These are phyloP conservation scores for Silurus asotus DNA, from an alignment of 2,113 vertebrate genomes.

Conservation along the genomic window DNA sequence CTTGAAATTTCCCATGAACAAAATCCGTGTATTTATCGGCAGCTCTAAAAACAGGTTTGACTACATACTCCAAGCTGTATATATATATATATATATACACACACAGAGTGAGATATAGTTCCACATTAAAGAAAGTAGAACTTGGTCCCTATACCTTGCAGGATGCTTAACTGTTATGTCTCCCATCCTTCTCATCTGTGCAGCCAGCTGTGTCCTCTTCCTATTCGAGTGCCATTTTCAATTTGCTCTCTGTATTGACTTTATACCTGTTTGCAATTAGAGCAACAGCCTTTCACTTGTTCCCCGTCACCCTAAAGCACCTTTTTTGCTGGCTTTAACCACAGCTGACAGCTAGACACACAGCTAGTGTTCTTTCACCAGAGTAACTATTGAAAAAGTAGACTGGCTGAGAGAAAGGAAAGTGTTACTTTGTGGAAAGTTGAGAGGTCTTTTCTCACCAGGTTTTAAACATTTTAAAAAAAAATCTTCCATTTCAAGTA, in stretches of 20 bases:
- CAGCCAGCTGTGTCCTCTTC: constrained; percentile 64
- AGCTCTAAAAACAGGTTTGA: too few species aligned
- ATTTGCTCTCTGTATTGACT: constrained; percentile 76
- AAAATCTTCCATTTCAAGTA: not conserved
- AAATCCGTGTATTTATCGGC: too few species aligned
- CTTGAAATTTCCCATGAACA: too few species aligned
- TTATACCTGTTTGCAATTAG: constrained; percentile 75
- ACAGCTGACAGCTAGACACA: constrained; percentile 70
- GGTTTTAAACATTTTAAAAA: not conserved
- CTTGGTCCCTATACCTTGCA: constrained; percentile 20
- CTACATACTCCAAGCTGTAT: too few species aligned
- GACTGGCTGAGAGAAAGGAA: not conserved
- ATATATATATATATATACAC: not conserved
- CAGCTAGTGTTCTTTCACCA: constrained; percentile 13
- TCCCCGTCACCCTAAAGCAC: constrained; percentile 61
- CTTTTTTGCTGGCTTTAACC: constrained; percentile 67
- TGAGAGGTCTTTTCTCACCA: not conserved
- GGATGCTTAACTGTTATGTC: constrained; percentile 41
- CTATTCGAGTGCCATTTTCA: constrained; percentile 70
- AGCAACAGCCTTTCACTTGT: constrained; percentile 68
- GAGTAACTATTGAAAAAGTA: not conserved
- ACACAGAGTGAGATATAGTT: not conserved
- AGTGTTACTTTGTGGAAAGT: not conserved
- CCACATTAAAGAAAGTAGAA: not conserved
- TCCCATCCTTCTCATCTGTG: constrained; percentile 50